Percentiles rank a stretch among this genome's conserved stretches.
Conservation (phyloP, 2,797 vertebrate genomes). For the Meriones psammophilus region DNA sequence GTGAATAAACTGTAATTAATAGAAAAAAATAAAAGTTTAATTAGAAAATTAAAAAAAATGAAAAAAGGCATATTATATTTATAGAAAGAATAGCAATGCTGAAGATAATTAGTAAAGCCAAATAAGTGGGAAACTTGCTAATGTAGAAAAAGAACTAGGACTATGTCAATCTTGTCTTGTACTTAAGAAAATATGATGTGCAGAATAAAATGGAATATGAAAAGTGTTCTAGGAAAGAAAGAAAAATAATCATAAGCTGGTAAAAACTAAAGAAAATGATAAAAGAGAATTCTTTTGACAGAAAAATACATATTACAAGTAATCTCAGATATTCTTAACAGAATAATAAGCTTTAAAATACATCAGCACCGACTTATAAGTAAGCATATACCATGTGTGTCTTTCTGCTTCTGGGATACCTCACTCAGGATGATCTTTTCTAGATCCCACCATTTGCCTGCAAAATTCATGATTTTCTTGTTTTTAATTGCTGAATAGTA, state of each 20-base stretch:
- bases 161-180: neutral
- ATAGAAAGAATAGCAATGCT: neutral
- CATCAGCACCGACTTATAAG: too few species aligned
- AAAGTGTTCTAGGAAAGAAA: neutral
- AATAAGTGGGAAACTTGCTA: neutral
- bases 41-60: neutral
- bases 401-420: too few species aligned
- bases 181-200: neutral
- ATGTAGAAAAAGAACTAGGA: neutral
- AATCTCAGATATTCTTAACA: neutral
- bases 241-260: neutral
- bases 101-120: neutral
- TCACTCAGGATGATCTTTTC: too few species aligned
- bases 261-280: conserved; percentile 11
- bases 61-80: neutral
- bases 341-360: neutral
- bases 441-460: too few species aligned
- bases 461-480: too few species aligned
- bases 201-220: neutral
- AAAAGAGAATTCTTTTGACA: neutral
- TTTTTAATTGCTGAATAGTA: too few species aligned
- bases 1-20: too few species aligned
- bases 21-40: too few species aligned
- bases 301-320: neutral
- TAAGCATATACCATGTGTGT: too few species aligned